Evolutionary conservation across 1,140 invertebrate genomes (phyloP), one percentile per base, ranked within the genome.

Genomic region (Octopus sinensis): DNA sequence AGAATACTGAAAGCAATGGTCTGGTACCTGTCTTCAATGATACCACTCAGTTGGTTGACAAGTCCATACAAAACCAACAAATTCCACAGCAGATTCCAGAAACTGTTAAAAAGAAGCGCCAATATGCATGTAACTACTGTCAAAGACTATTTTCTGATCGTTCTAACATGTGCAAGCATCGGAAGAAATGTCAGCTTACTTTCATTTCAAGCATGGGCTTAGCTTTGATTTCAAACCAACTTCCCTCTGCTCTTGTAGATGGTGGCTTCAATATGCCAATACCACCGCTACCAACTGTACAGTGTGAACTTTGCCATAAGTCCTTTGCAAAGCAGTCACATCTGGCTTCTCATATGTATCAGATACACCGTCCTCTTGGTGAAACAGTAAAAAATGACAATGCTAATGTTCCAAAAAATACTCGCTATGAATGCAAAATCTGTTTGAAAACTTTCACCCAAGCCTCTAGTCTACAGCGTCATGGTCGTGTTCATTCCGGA

Each of bases 401-500:
- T 73, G 30, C 30, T n/a, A 17, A 13, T 73, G 30, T 73, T n/a
- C 13, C 4, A 6, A 17, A 73, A 13, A 23, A 23, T 23, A 73
- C 68, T 6, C 68, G 30, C 5, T 82, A 84, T 68, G 12, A 53
- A 43, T 84, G 83, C 56, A 56, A 62, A 30, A 75, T 80, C 71
- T 88, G 87, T 80, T 82, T 80, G 17, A 85, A 86, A 68, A 80
- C 78, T 10, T 86, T 86, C 56, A 83, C 79, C 3, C 82, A 86
- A 43, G 84, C 83, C 53, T 85, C 84, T 71, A 85, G 83, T 53
- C 83, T 90, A 23, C 81, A 85, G 12, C 84, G 82, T 12, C 91
- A 92, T 80, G 84, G 84, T 79, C 80, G 88, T 23, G 84, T 88
- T 43, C 91, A 92, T 82, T 89, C 86, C 5, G 91, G 90, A 4